Evolutionary conservation across 2,797 vertebrate genomes (phyloP), one percentile per base, ranked within the genome.

Genomic region (Erpetoichthys calabaricus): DNA sequence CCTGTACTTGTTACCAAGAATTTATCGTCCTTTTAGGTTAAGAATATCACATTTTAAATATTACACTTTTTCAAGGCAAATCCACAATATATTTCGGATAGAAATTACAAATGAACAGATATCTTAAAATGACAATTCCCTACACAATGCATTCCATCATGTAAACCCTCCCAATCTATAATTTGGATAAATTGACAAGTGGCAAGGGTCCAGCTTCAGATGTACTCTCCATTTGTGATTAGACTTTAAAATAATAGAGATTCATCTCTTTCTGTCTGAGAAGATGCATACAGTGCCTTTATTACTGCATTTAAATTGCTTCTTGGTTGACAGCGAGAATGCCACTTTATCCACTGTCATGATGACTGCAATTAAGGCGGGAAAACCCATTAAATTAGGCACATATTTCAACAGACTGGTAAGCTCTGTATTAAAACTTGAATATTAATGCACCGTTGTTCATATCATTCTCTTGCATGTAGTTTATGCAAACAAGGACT

Each of bases 361-460:
- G 80, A 81, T 87, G 84, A 90, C 89, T 87, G 62, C 44, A 61
- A 73, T 88, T 92, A 93, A 95, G 90, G 90, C 90, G 93, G 91
- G 86, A 60, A 84, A 77, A 87, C 87, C 89, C 85, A 83, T 79
- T 83, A 80, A 86, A 83, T 82, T 80, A 89, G 83, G 84, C 81
- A 80, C 81, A 78, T 78, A 72, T 68, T 61, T 71, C 73, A 72
- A 70, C 64, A 73, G 79, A 77, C 75, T 74, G 72, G 61, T 74
- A 74, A 61, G 63, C 70, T 59, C 67, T 73, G 69, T 79, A 72
- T 60, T 57, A 53, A 45, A 56, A 63, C 51, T 61, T 50, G 53
- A 59, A 55, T 49, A 47, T 66, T 67, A 63, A 67, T 61, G 66
- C 61, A 59, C 61, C 56, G 55, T 63, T 60, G 60, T 53, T 76